Evolutionary conservation across 2,113 vertebrate species (phyloP).

Genomic region (Tiliqua scincoides): DNA sequence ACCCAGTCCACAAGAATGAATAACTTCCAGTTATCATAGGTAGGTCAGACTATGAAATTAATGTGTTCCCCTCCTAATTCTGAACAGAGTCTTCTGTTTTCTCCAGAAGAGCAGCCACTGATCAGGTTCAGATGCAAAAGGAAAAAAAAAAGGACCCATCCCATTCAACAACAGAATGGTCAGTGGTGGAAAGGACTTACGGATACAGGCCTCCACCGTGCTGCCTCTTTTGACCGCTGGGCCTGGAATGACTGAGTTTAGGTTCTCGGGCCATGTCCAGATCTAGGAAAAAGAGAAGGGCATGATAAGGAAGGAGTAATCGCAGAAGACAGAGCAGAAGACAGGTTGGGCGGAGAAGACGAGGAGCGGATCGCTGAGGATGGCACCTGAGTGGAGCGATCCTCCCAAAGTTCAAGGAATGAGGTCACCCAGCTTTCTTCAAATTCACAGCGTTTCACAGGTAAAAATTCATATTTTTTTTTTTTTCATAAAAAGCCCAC

Average conservation of each 20-base stretch:
- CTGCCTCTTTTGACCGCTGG: slow-evolving; percentile 61
- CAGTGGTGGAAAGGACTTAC: slow-evolving; percentile 59
- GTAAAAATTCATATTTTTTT: not conserved
- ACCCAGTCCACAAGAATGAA: not conserved
- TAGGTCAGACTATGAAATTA: not conserved
- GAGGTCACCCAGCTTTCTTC: not conserved
- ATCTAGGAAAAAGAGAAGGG: slow-evolving; percentile 51
- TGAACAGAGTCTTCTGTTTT: not conserved
- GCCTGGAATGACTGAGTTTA: slow-evolving; percentile 23
- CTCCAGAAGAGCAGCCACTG: not conserved
- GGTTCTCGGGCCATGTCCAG: slow-evolving; percentile 63
- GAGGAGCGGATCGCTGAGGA: not conserved
- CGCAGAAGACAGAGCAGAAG: not conserved
- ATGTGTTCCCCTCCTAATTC: not conserved
- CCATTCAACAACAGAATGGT: rapidly evolving
- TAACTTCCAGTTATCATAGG: too few relatives aligned
- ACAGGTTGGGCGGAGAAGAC: not conserved
- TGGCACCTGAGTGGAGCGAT: not conserved
- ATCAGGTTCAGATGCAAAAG: not conserved
- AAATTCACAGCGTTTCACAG: not conserved
- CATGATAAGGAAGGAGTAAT: not conserved
- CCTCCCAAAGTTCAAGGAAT: not conserved
- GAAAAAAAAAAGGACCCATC: rapidly evolving
- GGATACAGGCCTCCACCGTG: slow-evolving; percentile 47
- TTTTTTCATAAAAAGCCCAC: not conserved